Conservation (phyloP, 2,797 vertebrate species). For the Enteromius unitaeniatus region DNA sequence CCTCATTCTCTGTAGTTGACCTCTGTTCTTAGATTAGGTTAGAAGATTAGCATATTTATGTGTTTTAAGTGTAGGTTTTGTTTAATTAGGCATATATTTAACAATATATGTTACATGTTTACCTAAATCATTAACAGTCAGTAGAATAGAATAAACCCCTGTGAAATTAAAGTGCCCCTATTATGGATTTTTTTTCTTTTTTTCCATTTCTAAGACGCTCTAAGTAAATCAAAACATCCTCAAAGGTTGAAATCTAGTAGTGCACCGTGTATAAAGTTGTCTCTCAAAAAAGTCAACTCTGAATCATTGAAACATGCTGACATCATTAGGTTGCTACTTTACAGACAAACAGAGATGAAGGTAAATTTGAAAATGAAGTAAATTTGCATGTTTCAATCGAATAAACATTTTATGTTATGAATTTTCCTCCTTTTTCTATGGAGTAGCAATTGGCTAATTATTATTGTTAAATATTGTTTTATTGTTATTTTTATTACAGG, state of each 20-base stretch:
- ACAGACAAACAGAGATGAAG: neutral
- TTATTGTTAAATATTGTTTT: no score
- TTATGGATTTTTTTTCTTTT: no score
- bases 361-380: no score
- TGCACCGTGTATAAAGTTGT: no score
- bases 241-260: no score
- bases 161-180: neutral
- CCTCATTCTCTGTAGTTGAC: slow-evolving; percentile 34
- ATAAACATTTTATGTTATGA: neutral
- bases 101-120: neutral
- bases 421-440: neutral
- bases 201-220: no score
- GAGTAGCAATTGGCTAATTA: neutral
- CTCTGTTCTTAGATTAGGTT: slow-evolving; percentile 52
- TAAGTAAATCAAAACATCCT: no score
- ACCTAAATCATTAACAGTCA: neutral
- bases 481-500: no score
- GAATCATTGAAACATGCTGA: no score
- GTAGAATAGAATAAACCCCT: neutral
- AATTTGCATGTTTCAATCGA: neutral
- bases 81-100: neutral
- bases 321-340: neutral
- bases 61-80: neutral
- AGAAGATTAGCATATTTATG: neutral
- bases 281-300: no score